Evolutionary conservation across 2,888 invertebrate species (phyloP).

Genomic region (Hypena proboscidalis): DNA sequence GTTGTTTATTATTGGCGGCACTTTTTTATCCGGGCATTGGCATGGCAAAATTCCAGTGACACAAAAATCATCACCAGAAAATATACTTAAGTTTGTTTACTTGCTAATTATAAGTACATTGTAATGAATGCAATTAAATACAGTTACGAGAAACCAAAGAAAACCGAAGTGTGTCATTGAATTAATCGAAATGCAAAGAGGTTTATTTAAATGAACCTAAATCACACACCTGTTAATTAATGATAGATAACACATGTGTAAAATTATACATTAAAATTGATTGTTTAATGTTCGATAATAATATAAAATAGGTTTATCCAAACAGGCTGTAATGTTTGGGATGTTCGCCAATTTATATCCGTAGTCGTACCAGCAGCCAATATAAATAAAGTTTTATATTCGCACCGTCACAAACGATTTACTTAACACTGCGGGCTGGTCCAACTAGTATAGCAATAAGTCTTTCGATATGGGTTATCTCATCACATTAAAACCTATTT

Average conservation of each 20-base stretch:
- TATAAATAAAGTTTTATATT: conserved; percentile 58
- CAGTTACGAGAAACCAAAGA: conserved; percentile 8
- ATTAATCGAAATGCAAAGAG: conserved; percentile 31
- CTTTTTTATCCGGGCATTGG: no score
- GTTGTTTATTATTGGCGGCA: no score
- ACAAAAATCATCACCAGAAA: no score
- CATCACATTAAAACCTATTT: no score
- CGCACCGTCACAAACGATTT: conserved; percentile 31
- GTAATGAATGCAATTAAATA: conserved; percentile 15
- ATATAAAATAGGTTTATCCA: conserved; percentile 48
- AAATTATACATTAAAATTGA: conserved; percentile 27
- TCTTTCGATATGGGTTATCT: not conserved
- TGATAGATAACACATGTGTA: conserved; percentile 23
- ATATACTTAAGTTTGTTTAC: no score
- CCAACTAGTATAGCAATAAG: conserved; percentile 24
- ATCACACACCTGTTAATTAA: conserved; percentile 37
- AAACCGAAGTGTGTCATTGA: conserved; percentile 28
- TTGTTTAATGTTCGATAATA: conserved; percentile 16
- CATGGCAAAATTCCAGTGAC: no score
- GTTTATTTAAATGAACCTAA: conserved; percentile 31
- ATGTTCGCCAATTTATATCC: conserved; percentile 55
- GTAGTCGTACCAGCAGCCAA: conserved; percentile 57
- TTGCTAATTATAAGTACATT: conserved; percentile 13
- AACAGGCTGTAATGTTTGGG: conserved; percentile 61
- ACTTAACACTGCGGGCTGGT: conserved; percentile 27